Conservation (phyloP, 2,797 vertebrate species). For the Poecilia velifera region DNA sequence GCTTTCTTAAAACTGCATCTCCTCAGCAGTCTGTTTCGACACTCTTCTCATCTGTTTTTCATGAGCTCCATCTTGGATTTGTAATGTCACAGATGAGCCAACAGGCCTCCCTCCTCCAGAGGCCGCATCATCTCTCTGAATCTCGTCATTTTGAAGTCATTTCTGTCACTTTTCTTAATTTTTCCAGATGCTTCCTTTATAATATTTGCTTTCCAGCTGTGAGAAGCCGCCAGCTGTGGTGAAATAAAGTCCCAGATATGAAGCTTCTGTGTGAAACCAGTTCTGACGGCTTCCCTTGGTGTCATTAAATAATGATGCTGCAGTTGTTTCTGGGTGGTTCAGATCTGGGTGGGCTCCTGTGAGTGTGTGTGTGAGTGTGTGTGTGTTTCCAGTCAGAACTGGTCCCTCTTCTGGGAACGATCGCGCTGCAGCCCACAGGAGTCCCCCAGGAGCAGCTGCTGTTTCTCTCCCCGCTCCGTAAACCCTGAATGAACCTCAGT, state of each 20-base stretch:
- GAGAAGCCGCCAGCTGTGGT: conserved; percentile 16
- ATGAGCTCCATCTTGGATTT: conserved; percentile 31
- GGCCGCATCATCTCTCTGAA: conserved; percentile 19
- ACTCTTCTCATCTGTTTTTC: conserved; percentile 29
- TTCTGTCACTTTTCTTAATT: conserved; percentile 6
- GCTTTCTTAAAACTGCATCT: conserved; percentile 14
- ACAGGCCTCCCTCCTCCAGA: conserved; percentile 4
- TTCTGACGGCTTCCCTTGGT: conserved; percentile 37
- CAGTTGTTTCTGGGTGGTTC: conserved; percentile 63
- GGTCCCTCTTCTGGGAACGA: conserved; percentile 72
- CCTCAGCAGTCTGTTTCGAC: conserved; percentile 13
- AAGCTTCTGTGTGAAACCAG: conserved; percentile 42
- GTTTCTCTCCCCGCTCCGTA: conserved; percentile 23
- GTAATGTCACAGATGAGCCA: conserved; percentile 50
- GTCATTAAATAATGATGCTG: conserved; percentile 51
- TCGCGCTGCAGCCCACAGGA: conserved; percentile 60
- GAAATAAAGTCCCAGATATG: conserved; percentile 23
- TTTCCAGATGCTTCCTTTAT: not conserved
- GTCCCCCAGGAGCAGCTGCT: conserved; percentile 47
- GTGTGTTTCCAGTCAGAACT: conserved; percentile 69
- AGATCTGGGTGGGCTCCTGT: conserved; percentile 69
- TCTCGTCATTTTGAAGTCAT: conserved; percentile 8
- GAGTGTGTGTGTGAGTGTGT: not conserved
- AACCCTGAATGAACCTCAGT: conserved; percentile 59
- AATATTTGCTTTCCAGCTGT: conserved; percentile 14